These are phyloP conservation scores for Pelochelys cantorii DNA, from an alignment of 2,797 vertebrate species.

Conservation along the genomic window DNA sequence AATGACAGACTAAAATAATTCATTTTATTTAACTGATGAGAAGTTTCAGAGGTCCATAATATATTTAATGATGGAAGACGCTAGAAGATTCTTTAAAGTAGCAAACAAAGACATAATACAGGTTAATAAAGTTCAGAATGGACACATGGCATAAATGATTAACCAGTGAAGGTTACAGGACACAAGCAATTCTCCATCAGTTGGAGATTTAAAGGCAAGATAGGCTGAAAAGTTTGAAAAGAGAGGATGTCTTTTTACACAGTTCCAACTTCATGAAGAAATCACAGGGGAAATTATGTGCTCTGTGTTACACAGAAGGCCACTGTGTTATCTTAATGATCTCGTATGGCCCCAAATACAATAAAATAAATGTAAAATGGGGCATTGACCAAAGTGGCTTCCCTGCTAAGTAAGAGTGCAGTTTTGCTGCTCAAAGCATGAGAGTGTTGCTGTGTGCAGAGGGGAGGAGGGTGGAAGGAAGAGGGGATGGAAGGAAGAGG, in stretches of 20 bases:
- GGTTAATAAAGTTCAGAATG: not conserved
- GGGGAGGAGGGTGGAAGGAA: not conserved
- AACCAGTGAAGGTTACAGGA: slow-evolving; percentile 35
- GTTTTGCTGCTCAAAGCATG: not conserved
- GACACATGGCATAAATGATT: not conserved
- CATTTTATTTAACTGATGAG: not conserved
- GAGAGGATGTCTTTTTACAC: slow-evolving; percentile 20
- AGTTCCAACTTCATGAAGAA: not conserved
- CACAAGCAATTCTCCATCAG: slow-evolving; percentile 1
- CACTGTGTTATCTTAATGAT: not conserved
- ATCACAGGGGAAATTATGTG: not conserved
- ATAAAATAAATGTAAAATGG: not conserved
- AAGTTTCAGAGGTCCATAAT: not conserved
- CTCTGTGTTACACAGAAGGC: not conserved
- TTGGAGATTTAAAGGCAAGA: not conserved
- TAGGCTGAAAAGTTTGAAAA: not conserved
- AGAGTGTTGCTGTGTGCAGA: not conserved
- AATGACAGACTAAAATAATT: not conserved
- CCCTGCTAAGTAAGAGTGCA: slow-evolving; percentile 7
- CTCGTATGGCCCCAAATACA: slow-evolving; percentile 5
- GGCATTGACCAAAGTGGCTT: not conserved
- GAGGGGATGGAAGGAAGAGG: not conserved
- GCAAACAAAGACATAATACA: not conserved
- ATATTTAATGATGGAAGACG: not conserved
- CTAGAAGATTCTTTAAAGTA: not conserved